Evolutionary conservation across 2,113 vertebrate species (phyloP).

Genomic region (Conger conger): DNA sequence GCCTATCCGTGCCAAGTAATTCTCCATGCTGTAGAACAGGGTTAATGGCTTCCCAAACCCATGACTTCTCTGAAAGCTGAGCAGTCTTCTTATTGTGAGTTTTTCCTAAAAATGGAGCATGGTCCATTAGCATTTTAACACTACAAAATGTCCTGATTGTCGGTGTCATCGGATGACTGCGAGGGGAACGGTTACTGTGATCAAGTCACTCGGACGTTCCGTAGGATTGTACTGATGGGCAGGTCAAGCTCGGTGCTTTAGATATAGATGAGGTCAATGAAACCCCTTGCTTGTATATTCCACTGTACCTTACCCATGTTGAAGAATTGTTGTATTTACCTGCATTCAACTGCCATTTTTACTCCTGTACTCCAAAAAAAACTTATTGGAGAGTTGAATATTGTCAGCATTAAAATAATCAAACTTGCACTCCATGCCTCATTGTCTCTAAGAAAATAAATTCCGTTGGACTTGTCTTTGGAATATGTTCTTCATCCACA

Average conservation of each 20-base stretch:
- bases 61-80: background rate
- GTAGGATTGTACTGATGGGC: background rate
- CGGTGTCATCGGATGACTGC: background rate
- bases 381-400: slow-evolving; percentile 20
- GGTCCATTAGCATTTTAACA: background rate
- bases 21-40: background rate
- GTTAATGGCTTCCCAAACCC: background rate
- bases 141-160: background rate
- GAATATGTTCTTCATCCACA: background rate
- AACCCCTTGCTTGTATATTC: slow-evolving; percentile 13
- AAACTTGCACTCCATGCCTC: background rate
- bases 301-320: slow-evolving; percentile 7
- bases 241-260: background rate
- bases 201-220: background rate
- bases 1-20: background rate
- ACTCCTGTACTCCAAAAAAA: slow-evolving; percentile 8
- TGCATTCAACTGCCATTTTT: slow-evolving; percentile 23
- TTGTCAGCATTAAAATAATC: slow-evolving; percentile 45
- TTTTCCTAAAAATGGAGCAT: background rate
- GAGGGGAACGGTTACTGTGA: background rate
- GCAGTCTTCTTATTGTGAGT: background rate
- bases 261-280: slow-evolving; percentile 2
- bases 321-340: slow-evolving; percentile 1
- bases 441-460: slow-evolving; percentile 5
- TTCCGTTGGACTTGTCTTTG: background rate